Percentiles rank a stretch among this genome's conserved stretches.
Evolutionary conservation across 1,140 invertebrate genomes (phyloP).

Genomic region (Bombus waltoni): DNA sequence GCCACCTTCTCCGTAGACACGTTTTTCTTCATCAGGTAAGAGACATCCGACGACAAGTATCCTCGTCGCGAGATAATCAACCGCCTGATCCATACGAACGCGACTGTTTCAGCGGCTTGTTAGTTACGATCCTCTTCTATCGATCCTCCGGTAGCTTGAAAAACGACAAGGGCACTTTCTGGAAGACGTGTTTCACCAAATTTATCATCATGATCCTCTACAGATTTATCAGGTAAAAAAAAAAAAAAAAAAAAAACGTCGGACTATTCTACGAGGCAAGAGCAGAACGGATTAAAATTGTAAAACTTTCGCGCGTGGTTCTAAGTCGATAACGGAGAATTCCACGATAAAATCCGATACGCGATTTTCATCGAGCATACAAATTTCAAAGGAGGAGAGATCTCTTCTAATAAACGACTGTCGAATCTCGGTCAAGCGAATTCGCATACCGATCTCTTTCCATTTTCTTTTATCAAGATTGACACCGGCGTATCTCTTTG

Average conservation of each 20-base stretch:
- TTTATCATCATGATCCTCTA: conserved; percentile 86
- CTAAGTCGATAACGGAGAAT: background rate
- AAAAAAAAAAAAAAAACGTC: background rate
- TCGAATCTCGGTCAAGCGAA: background rate
- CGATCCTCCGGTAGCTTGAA: conserved; percentile 84
- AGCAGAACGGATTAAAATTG: background rate
- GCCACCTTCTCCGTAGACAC: conserved; percentile 95
- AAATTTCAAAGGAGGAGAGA: background rate
- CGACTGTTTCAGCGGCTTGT: conserved; percentile 85
- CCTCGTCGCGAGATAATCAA: background rate
- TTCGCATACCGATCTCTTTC: background rate
- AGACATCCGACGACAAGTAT: background rate
- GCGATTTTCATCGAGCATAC: background rate
- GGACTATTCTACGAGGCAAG: background rate
- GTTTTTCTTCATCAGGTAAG: conserved; percentile 94
- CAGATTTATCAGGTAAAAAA: conserved; percentile 85
- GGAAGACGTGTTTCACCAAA: conserved; percentile 79
- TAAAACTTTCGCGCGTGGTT: too few species aligned
- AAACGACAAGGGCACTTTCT: conserved; percentile 76
- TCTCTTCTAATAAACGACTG: background rate
- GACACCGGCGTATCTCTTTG: conserved; percentile 91
- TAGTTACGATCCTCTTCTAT: conserved; percentile 89
- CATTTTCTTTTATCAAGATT: conserved; percentile 81
- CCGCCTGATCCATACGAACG: background rate
- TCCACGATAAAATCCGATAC: background rate